Evolutionary conservation across 2,888 invertebrate species (phyloP), one percentile per base, ranked within the genome.

Genomic region (Drosophila koepferae): DNA sequence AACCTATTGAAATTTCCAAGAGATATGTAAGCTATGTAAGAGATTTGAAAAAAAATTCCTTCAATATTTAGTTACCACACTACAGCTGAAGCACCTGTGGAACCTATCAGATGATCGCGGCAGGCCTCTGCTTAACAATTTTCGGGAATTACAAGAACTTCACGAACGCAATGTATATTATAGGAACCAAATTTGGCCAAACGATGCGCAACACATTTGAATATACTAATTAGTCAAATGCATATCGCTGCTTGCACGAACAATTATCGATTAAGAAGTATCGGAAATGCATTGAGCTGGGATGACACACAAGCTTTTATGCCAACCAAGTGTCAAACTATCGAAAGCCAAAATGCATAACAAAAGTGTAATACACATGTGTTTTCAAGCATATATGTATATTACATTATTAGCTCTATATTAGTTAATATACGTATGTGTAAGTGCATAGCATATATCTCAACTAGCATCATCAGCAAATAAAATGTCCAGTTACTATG

Each of bases 71-170:
- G 1, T 23, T 23, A 3, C 2, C n/a, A 16, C 10, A 4, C 48
- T 38, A 0, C 6, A 85, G 85, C 41, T 90, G 7, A 20, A 67
- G 38, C 67, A 73, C 5, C 69, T 85, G 51, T 85, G 90, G 90
- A 16, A 34, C 2, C 43, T 90, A 18, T 36, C 34, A 34, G 86
- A 85, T 34, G 48, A 43, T 0, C 64, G 63, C 1, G 77, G 74
- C 2, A 55, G 40, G 7, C 86, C 73, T 9, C 55, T 90, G 16
- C 8, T 74, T 0, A 90, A 85, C 38, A 86, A 80, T 23, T 86
- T 70, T 55, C 72, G 90, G 4, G 18, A 20, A 0, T 12, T 90
- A 14, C 85, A 86, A 23, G 3, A 38, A 0, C 28, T 44, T 1
- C 34, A 62, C 28, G 10, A 61, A 0, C 74, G 86, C 7, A 36